phyloP scores from a whole-genome alignment of 2,888 invertebrate genomes.

The Drosophila cognata region DNA sequence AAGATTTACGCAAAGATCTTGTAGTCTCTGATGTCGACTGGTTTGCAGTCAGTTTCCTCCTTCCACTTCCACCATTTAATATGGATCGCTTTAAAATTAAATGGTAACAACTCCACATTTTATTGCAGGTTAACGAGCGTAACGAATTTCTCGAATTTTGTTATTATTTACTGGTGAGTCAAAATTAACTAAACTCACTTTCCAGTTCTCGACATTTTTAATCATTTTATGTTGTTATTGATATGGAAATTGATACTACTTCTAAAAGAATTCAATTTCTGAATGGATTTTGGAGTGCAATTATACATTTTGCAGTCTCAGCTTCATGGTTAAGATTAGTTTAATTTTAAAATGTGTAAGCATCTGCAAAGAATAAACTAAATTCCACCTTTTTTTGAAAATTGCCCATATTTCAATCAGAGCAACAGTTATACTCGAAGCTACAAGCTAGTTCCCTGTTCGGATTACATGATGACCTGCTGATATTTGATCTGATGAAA shows the following conservation, averaged over 20 bases:
- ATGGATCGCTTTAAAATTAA: slow-evolving; percentile 54
- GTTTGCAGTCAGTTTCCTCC: slow-evolving; percentile 15
- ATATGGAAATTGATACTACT: neutral
- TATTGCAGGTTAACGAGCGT: slow-evolving; percentile 57
- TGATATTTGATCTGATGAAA: slow-evolving; percentile 52
- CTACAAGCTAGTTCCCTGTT: slow-evolving; percentile 10
- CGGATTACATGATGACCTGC: slow-evolving; percentile 35
- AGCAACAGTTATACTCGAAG: slow-evolving; percentile 3
- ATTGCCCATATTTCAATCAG: slow-evolving; percentile 29
- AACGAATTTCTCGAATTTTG: slow-evolving; percentile 25
- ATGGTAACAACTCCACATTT: slow-evolving; percentile 62
- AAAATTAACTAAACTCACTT: neutral
- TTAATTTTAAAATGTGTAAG: neutral
- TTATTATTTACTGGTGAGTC: slow-evolving; percentile 29
- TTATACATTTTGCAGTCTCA: neutral
- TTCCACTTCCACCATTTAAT: slow-evolving; percentile 24
- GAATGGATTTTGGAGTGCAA: neutral
- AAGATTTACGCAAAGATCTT: slow-evolving; percentile 48
- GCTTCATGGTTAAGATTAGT: neutral
- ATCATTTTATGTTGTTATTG: neutral
- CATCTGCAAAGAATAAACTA: neutral
- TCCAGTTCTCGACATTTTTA: neutral
- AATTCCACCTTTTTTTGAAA: neutral
- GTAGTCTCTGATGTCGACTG: slow-evolving; percentile 29
- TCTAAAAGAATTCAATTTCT: neutral